Evolutionary conservation across 2,113 vertebrate genomes (phyloP).

Genomic region (Corythaeola cristata): DNA sequence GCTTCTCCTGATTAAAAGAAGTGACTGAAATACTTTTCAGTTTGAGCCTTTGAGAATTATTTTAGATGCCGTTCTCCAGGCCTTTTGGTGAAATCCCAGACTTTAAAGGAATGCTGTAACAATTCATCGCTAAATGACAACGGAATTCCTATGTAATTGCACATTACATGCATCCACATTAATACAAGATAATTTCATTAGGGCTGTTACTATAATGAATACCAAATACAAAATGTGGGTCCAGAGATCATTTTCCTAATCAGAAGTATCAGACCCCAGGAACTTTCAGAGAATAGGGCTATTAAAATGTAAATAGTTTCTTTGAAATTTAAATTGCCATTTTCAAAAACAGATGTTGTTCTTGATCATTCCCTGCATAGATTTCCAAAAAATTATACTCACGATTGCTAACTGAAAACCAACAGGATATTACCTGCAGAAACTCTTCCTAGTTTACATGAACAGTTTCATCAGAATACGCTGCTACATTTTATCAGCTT

Average conservation of each 20-base stretch:
- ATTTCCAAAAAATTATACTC: background rate
- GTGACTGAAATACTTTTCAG: background rate
- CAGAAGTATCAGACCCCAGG: background rate
- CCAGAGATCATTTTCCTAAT: slow-evolving; percentile 36
- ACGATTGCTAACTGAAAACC: background rate
- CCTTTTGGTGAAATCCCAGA: background rate
- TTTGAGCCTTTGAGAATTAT: background rate
- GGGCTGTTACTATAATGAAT: background rate
- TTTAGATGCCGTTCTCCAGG: background rate
- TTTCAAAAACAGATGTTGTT: slow-evolving; percentile 20
- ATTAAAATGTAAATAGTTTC: slow-evolving; percentile 34
- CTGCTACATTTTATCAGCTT: background rate
- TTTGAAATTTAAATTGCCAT: slow-evolving; percentile 25
- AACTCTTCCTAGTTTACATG: background rate
- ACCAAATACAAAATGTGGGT: background rate
- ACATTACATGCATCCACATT: background rate
- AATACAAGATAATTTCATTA: slow-evolving; percentile 48
- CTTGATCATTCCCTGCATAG: background rate
- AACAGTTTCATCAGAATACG: background rate
- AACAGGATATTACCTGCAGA: background rate
- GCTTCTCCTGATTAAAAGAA: background rate
- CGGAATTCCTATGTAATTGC: slow-evolving; percentile 8
- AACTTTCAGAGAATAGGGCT: slow-evolving; percentile 5
- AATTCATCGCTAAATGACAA: background rate
- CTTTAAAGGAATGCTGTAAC: background rate